These are phyloP conservation scores for Pangasius djambal DNA, from an alignment of 2,797 vertebrate genomes.

Conservation along the genomic window DNA sequence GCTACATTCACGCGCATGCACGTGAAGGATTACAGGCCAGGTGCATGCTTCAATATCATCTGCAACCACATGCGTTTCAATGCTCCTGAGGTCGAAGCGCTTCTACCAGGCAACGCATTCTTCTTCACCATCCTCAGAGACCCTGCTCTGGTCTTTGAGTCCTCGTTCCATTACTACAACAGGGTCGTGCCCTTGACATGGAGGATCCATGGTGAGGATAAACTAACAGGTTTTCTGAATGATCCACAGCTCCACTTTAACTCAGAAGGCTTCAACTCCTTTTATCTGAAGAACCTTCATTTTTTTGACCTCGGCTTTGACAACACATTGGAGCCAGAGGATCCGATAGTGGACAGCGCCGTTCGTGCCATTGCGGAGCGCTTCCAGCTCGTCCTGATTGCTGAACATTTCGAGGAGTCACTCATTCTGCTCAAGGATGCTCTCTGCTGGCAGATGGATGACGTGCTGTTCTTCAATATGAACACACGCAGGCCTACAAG, in stretches of 20 bases:
- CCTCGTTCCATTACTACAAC: constrained; percentile 91
- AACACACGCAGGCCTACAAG: constrained; percentile 82
- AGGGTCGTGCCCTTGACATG: constrained; percentile 85
- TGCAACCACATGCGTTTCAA: constrained; percentile 97
- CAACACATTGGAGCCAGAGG: constrained; percentile 76
- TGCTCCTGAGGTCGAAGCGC: constrained; percentile 80
- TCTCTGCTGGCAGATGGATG: constrained; percentile 90
- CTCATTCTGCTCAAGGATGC: constrained; percentile 89
- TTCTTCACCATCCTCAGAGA: constrained; percentile 90
- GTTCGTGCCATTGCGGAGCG: constrained; percentile 77
- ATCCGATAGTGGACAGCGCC: constrained; percentile 71
- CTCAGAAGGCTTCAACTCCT: constrained; percentile 83
- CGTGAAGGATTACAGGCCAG: constrained; percentile 86
- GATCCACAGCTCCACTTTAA: constrained; percentile 81
- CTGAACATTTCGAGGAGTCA: constrained; percentile 92
- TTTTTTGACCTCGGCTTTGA: constrained; percentile 92
- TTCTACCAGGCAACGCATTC: constrained; percentile 76
- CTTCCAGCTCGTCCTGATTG: constrained; percentile 88
- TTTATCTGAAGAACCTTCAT: constrained; percentile 92
- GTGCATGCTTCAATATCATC: constrained; percentile 89
- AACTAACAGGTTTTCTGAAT: constrained; percentile 81
- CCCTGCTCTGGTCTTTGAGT: constrained; percentile 90
- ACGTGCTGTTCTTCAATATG: constrained; percentile 90
- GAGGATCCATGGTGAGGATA: constrained; percentile 79
- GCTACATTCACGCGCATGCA: constrained; percentile 81